Evolutionary conservation across 64 coral and sea anemone species (phyloP), one percentile per base, ranked within the genome.

Genomic region (Catalaphyllia jardinei): DNA sequence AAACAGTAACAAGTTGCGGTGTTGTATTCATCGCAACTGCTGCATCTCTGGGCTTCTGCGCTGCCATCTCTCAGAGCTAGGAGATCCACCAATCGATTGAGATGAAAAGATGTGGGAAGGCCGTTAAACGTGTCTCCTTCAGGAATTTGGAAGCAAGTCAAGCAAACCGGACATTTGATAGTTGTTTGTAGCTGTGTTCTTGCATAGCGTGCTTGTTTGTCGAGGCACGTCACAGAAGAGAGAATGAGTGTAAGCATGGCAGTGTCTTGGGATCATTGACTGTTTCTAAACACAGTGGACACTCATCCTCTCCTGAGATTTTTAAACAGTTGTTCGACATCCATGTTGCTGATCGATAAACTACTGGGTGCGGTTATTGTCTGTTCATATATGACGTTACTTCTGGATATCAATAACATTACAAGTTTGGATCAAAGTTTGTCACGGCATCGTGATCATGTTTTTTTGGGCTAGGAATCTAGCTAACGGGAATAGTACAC

Each of bases 1-100:
- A 76, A 76, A 76, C 74, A 76, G 33, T 76, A 76, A 6, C 19
- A 49, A 50, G 74, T 49, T 20, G 74, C 74, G 8, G 17, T 52
- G 39, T 76, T 76, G 74, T 76, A 52, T 42, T 76, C 74, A 19
- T 76, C 74, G 19, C 74, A 76, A 49, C 74, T 76, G 74, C 74
- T 24, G 19, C 74, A 76, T 76, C 22, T 42, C 17, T 76, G 74
- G 74, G 74, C 33, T 39, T 76, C 31, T 76, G 35, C 10, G 35
- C 74, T 22, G 33, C 39, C 38, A 76, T 76, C 74, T 46, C 18
- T 46, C 15, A 76, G 35, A 76, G 74, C 74, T 10, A 76, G 39
- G 22, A 76, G 31, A 76, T 76, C 74, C 15, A 76, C 74, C 35
- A 76, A 20, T 76, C 39, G 33, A 29, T 76, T 76, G 74, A 76